A percentile compares a stretch with the other conserved stretches of the same genome.
Conservation (phyloP, 64 coral and sea anemone species). For the Porites australiensis region DNA sequence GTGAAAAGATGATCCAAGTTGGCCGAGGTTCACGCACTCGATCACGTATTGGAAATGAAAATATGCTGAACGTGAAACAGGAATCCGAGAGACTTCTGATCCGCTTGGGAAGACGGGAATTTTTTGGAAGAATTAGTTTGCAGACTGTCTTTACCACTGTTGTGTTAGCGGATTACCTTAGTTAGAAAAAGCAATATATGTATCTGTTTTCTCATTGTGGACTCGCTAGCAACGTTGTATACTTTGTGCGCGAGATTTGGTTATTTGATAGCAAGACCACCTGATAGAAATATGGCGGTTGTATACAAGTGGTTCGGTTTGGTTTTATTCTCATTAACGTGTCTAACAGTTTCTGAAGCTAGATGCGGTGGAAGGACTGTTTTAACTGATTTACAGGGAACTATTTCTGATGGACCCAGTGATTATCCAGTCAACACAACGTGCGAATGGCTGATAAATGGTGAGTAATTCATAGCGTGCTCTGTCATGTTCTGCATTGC, state of each 20-base stretch:
- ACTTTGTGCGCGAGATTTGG: background rate
- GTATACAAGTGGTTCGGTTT: background rate
- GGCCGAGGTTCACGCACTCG: background rate
- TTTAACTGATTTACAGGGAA: conserved; percentile 62
- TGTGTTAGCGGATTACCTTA: background rate
- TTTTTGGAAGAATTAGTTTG: background rate
- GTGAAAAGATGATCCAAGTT: background rate
- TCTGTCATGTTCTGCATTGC: too few species aligned
- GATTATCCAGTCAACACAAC: conserved; percentile 44
- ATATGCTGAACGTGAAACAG: background rate
- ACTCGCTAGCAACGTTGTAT: background rate
- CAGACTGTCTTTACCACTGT: background rate
- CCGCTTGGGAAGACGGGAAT: background rate
- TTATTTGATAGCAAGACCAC: background rate
- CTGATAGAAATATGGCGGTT: background rate
- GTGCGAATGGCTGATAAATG: conserved; percentile 88
- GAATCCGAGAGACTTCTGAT: too few species aligned
- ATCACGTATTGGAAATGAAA: background rate
- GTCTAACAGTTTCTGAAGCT: background rate
- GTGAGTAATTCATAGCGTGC: conserved; percentile 2
- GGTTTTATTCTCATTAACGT: background rate
- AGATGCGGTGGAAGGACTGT: conserved; percentile 73
- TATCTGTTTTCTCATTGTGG: background rate
- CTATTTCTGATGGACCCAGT: conserved; percentile 44
- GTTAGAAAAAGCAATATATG: background rate